Evolutionary conservation across 2,113 vertebrate genomes (phyloP), one percentile per base, ranked within the genome.

Genomic region (Phalacrocorax carbo): DNA sequence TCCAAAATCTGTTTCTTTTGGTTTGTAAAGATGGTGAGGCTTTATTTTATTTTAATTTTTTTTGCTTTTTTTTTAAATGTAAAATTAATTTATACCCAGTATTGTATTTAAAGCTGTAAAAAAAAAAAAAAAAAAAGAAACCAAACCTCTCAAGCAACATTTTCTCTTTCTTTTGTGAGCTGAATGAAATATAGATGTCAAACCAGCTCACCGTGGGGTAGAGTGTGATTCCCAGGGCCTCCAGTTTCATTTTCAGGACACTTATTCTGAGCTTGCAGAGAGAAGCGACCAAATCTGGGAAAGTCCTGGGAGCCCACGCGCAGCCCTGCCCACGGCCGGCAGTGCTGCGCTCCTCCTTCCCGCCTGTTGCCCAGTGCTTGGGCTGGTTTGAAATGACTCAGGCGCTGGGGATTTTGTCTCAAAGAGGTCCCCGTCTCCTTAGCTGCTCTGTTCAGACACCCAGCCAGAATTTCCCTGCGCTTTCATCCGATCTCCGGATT

Each of bases 71-170:
- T 98, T 98, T 96, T 71, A 42, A 98, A 97, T 97, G 95, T 98
- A 98, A 98, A 96, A 94, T 98, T 98, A 98, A 98, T 98, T 98
- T 98, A 98, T 98, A 98, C 97, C 98, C 98, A 92, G 82, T 95
- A 95, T 77, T 96, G 95, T 98, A 98, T 98, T 98, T 98, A 98
- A 98, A 98, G 81, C 94, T 98, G 94, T 97, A 94, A 96, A 97
- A 98, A 98, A 97, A 92, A 92, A 94, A 91, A 92, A 27, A 91
- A 91, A 38, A 95, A 90, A 88, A 79, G 62, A 96, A 96, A 94
- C 70, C 58, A 48, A 95, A 73, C 78, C 44, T 88, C 82, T 89
- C 64, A 70, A 88, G 65, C 21, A 62, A 54, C 10, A 58, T 94
- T 88, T 91, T 96, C 73, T 91, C 70, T 86, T 90, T 94, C 77